phyloP scores from a whole-genome alignment of 2,888 invertebrate genomes.

The Erynnis tages region DNA sequence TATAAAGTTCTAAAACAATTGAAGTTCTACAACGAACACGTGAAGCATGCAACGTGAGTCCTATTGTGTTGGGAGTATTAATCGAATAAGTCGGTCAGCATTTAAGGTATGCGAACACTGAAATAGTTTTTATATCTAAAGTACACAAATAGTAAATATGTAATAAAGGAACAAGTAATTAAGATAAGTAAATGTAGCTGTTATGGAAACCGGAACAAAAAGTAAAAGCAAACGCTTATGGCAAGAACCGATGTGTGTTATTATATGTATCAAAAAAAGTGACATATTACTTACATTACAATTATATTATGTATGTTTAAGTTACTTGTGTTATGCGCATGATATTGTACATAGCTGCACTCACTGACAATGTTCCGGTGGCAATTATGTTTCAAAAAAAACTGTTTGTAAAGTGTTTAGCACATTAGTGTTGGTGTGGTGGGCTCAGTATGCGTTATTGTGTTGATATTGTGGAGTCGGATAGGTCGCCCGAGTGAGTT shows the following conservation, averaged over 20 bases:
- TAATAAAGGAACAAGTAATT: too few relatives aligned
- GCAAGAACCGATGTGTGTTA: too few relatives aligned
- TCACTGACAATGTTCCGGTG: background rate
- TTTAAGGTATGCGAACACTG: slow-evolving; percentile 24
- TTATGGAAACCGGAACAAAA: too few relatives aligned
- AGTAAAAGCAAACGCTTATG: too few relatives aligned
- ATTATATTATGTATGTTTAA: too few relatives aligned
- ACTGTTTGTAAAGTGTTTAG: slow-evolving; percentile 4
- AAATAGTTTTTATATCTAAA: too few relatives aligned
- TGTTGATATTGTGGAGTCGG: slow-evolving; percentile 52
- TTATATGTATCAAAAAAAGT: too few relatives aligned
- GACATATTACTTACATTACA: too few relatives aligned
- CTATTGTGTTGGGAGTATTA: slow-evolving; percentile 64
- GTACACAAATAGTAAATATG: too few relatives aligned
- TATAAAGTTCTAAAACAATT: slow-evolving; percentile 56
- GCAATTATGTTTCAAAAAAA: background rate
- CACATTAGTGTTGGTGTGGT: slow-evolving; percentile 15
- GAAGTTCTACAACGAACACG: slow-evolving; percentile 70
- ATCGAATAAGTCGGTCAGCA: slow-evolving; percentile 58
- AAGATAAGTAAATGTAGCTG: too few relatives aligned
- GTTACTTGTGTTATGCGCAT: too few relatives aligned
- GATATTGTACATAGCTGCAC: too few relatives aligned
- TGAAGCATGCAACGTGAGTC: slow-evolving; percentile 51
- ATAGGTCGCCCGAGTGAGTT: slow-evolving; percentile 76
- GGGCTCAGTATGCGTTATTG: slow-evolving; percentile 28